A percentile compares a stretch with the other conserved stretches of the same genome.
phyloP scores from a whole-genome alignment of 2,888 invertebrate genomes.

The Choristoneura rosaceana region DNA sequence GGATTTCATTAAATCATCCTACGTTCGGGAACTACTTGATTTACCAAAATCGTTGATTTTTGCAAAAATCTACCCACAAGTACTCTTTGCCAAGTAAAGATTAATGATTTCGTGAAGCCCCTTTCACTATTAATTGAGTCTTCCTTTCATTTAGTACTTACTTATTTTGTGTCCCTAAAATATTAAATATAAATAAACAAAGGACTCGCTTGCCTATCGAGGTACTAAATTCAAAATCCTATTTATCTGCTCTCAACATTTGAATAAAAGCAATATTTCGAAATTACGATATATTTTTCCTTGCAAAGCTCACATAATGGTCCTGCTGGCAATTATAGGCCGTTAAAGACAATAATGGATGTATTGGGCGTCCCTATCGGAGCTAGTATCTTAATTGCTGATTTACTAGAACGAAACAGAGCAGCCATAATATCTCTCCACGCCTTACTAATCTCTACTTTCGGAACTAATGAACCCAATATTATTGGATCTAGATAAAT shows the following conservation, averaged over 20 bases:
- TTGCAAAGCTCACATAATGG: constrained; percentile 64
- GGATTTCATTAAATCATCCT: no score
- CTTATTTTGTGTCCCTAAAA: not conserved
- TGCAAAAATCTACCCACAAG: no score
- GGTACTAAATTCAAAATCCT: constrained; percentile 23
- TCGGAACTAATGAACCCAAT: constrained; percentile 43
- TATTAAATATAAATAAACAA: not conserved
- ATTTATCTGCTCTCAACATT: constrained; percentile 21
- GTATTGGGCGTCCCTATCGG: constrained; percentile 61
- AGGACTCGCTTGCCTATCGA: not conserved
- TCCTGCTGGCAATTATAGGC: constrained; percentile 66
- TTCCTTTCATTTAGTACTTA: no score
- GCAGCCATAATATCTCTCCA: constrained; percentile 28
- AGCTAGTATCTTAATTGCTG: constrained; percentile 74
- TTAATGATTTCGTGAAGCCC: no score
- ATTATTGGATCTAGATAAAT: constrained; percentile 18
- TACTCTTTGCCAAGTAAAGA: no score
- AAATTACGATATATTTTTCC: constrained; percentile 63
- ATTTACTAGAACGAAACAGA: constrained; percentile 60
- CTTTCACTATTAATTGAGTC: no score
- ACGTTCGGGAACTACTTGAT: no score
- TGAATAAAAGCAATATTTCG: constrained; percentile 49
- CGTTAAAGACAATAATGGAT: constrained; percentile 68
- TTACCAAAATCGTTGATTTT: no score
- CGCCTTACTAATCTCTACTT: constrained; percentile 46